These are phyloP conservation scores for Tubulanus polymorphus DNA, from an alignment of 2,888 invertebrate genomes.

Conservation along the genomic window DNA sequence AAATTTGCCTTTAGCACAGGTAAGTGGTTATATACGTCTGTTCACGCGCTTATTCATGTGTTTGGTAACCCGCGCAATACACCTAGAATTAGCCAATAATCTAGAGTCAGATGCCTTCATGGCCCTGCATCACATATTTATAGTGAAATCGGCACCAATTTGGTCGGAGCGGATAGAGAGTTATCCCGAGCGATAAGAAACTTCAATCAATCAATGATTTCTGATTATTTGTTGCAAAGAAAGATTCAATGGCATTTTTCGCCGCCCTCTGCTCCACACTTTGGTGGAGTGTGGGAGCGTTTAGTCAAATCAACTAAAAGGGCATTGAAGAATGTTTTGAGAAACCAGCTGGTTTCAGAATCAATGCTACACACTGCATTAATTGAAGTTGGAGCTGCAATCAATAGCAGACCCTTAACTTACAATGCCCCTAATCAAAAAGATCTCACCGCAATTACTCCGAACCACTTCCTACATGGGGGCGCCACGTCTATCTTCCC, in stretches of 20 bases:
- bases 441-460: conserved; percentile 11
- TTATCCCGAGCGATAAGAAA: neutral
- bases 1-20: too few relatives aligned
- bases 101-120: conserved; percentile 19
- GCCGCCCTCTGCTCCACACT: conserved; percentile 23
- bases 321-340: conserved; percentile 19
- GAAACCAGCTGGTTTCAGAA: conserved; percentile 17
- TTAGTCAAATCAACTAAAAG: conserved; percentile 22
- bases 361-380: conserved; percentile 23
- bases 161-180: conserved; percentile 19
- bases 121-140: conserved; percentile 14
- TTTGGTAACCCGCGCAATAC: conserved; percentile 17
- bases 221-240: conserved; percentile 2
- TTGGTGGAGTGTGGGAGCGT: conserved; percentile 20
- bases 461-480: conserved; percentile 23
- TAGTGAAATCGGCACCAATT: conserved; percentile 21
- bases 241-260: conserved; percentile 22
- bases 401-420: conserved; percentile 18
- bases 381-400: conserved; percentile 16
- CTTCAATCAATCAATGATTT: neutral
- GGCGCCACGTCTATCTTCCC: too few relatives aligned
- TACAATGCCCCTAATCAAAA: conserved; percentile 6
- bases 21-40: too few relatives aligned
- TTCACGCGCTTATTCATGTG: conserved; percentile 25
- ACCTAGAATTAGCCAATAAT: conserved; percentile 19